Percentiles rank a stretch among this genome's conserved stretches.
phyloP scores from a whole-genome alignment of 2,113 vertebrate species.

The Calidris pugnax region DNA sequence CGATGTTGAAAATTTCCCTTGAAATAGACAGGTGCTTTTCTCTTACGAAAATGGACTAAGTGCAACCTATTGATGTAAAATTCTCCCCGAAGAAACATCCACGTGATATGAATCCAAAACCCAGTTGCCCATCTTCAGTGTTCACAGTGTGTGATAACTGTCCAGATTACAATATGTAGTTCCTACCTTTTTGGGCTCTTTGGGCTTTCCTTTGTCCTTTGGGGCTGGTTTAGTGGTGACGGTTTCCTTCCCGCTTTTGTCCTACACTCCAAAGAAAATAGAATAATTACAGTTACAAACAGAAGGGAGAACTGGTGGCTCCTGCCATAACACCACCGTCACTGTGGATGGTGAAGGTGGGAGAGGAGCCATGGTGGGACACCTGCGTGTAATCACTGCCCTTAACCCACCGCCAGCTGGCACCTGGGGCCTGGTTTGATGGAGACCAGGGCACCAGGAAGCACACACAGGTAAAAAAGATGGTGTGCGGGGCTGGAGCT shows the following conservation, averaged over 20 bases:
- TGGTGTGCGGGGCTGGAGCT: background rate
- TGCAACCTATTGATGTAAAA: background rate
- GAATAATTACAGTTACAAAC: constrained; percentile 20
- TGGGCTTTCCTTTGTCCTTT: constrained; percentile 59
- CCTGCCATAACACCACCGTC: background rate
- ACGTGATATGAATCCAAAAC: background rate
- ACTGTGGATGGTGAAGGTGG: fast-evolving
- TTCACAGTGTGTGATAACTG: no score
- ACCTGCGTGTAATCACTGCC: no score
- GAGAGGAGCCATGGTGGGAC: background rate
- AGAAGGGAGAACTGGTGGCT: background rate
- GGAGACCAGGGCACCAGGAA: background rate
- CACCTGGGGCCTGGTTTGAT: background rate
- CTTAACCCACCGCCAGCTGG: background rate
- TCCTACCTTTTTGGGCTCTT: constrained; percentile 70
- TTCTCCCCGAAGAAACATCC: background rate
- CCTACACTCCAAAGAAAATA: constrained; percentile 64
- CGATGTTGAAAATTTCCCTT: background rate
- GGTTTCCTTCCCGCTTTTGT: constrained; percentile 62
- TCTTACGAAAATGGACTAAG: background rate
- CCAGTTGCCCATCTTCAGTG: background rate
- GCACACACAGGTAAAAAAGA: background rate
- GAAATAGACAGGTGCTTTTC: background rate
- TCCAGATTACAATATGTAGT: fast-evolving
- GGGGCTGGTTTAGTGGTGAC: constrained; percentile 29